phyloP scores from a whole-genome alignment of 2,797 vertebrate species.

The Intellagama lesueurii region DNA sequence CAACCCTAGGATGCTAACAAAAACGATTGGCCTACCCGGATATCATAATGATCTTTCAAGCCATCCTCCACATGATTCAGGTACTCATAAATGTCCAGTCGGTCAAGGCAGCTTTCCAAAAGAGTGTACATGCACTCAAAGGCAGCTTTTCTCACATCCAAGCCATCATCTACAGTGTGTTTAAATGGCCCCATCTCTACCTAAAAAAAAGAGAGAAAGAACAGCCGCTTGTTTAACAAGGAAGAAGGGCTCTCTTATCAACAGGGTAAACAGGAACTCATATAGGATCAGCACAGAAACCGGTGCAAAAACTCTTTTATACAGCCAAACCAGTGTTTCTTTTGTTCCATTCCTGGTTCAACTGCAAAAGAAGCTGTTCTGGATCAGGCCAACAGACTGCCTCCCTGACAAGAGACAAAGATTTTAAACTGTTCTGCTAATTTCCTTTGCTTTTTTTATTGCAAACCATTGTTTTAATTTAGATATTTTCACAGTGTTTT shows the following conservation, averaged over 20 bases:
- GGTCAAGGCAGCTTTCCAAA: constrained; percentile 91
- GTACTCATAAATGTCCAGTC: constrained; percentile 90
- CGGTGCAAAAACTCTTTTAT: not conserved
- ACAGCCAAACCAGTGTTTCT: not conserved
- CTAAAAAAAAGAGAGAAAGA: constrained; percentile 68
- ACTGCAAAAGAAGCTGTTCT: too few species aligned
- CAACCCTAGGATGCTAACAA: not conserved
- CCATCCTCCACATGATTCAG: constrained; percentile 94
- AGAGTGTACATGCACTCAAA: constrained; percentile 97
- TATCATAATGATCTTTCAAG: constrained; percentile 93
- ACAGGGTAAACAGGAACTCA: not conserved
- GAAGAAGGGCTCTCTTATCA: not conserved
- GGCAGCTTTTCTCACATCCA: constrained; percentile 93
- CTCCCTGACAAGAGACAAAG: too few species aligned
- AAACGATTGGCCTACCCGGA: constrained; percentile 77
- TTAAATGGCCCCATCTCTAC: constrained; percentile 99
- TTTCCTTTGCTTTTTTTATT: too few species aligned
- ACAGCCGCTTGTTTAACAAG: not conserved
- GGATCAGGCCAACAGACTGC: too few species aligned
- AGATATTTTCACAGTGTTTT: too few species aligned
- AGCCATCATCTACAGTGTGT: constrained; percentile 93
- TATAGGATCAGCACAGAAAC: not conserved
- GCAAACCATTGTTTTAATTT: too few species aligned
- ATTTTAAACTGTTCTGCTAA: too few species aligned
- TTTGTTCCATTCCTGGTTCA: too few species aligned